Percentiles rank a stretch among this genome's conserved stretches.
These are phyloP conservation scores for Caenorhabditis sp. DNA, from an alignment of 2,888 invertebrate species.

Conservation along the genomic window DNA sequence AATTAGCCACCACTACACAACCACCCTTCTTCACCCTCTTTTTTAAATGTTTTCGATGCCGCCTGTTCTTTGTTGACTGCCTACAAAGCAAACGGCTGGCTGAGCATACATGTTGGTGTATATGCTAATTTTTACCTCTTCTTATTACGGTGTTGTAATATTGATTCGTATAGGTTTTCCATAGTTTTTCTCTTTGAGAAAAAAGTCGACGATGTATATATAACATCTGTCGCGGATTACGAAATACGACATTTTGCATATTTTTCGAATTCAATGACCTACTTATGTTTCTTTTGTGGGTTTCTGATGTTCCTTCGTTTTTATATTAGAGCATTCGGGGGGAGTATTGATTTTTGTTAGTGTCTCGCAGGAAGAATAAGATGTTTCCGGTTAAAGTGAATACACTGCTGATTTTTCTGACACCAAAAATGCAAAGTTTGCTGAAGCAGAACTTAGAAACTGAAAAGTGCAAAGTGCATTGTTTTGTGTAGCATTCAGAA, in stretches of 20 bases:
- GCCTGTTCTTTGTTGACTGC: neutral
- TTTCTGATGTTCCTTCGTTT: neutral
- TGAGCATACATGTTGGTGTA: neutral
- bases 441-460: no score
- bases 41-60: neutral
- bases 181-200: no score
- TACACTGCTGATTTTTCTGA: no score
- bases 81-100: neutral
- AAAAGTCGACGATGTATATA: no score
- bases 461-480: no score
- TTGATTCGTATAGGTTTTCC: neutral
- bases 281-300: conserved; percentile 3
- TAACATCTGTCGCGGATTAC: neutral
- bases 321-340: no score
- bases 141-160: neutral
- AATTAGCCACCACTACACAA: neutral
- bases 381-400: no score
- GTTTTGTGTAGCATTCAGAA: no score
- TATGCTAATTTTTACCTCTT: neutral
- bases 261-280: conserved; percentile 26
- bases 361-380: no score
- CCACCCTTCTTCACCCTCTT: neutral
- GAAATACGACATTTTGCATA: conserved; percentile 7
- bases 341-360: no score
- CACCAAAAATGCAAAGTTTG: no score